Evolutionary conservation across 2,888 invertebrate species (phyloP).

Genomic region (Teleiodes luculella): DNA sequence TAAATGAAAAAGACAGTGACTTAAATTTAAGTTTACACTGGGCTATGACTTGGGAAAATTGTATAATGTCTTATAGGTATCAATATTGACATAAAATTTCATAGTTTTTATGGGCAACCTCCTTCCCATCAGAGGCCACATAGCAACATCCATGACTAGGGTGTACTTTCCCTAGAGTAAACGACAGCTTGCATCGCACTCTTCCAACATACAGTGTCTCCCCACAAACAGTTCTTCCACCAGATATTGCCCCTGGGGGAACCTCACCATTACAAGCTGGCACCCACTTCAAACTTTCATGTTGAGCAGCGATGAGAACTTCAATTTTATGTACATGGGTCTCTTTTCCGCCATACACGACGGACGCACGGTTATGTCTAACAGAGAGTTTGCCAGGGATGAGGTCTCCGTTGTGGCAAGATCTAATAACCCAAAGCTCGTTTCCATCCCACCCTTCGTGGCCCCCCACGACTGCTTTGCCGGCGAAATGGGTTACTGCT

Average conservation of each 20-base stretch:
- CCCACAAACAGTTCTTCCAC: constrained; percentile 67
- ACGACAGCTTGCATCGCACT: constrained; percentile 75
- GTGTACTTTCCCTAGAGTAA: constrained; percentile 79
- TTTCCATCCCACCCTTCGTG: constrained; percentile 74
- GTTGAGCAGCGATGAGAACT: constrained; percentile 56
- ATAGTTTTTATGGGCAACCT: constrained; percentile 63
- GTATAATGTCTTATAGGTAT: too few species aligned
- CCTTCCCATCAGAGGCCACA: constrained; percentile 62
- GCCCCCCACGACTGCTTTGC: constrained; percentile 65
- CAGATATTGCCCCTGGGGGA: constrained; percentile 75
- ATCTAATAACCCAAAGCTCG: constrained; percentile 66
- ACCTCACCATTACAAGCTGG: constrained; percentile 72
- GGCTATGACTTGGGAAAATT: too few species aligned
- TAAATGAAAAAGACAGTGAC: too few species aligned
- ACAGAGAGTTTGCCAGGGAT: constrained; percentile 70
- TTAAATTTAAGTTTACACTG: too few species aligned
- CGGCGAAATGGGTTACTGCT: constrained; percentile 53
- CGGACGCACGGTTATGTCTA: constrained; percentile 60
- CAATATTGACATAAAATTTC: constrained; percentile 59
- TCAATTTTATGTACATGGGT: constrained; percentile 68
- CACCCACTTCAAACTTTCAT: constrained; percentile 70
- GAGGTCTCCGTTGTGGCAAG: constrained; percentile 66
- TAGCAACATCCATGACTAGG: constrained; percentile 64
- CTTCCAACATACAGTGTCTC: constrained; percentile 77
- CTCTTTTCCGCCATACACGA: constrained; percentile 62